phyloP scores from a whole-genome alignment of 2,113 vertebrate species.

The Microcebus murinus region DNA sequence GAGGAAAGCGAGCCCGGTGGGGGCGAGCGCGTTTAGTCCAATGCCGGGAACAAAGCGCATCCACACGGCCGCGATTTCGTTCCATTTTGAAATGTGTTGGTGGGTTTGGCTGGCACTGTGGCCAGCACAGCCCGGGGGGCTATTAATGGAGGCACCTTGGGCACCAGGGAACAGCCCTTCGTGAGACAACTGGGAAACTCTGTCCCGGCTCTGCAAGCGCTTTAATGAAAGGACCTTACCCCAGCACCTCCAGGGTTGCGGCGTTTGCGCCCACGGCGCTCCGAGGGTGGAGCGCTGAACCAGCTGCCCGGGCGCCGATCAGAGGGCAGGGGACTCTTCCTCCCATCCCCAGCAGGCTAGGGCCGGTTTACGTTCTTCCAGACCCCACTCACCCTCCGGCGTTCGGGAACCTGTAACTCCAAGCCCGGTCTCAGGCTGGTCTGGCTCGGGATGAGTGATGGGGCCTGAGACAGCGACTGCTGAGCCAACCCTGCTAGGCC shows the following conservation, averaged over 20 bases:
- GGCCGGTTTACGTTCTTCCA: not conserved
- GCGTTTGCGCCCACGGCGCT: not conserved
- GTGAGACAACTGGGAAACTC: not conserved
- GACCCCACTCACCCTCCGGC: not conserved
- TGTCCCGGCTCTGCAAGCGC: not conserved
- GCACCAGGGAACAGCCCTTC: not conserved
- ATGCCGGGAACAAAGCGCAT: constrained; percentile 47
- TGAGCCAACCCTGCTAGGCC: not conserved
- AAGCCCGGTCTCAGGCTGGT: not conserved
- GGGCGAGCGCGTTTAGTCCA: not conserved
- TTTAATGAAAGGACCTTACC: not conserved
- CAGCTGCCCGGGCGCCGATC: fast-evolving
- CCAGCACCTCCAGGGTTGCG: not conserved
- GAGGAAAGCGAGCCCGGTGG: not conserved
- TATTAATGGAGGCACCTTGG: not conserved
- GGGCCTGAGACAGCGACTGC: not conserved
- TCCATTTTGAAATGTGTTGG: constrained; percentile 28
- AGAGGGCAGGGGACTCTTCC: not conserved
- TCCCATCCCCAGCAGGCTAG: not conserved
- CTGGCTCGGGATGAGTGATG: not conserved
- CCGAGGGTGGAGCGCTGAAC: not conserved
- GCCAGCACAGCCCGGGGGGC: not conserved
- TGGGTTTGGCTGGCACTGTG: not conserved
- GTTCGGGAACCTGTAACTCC: not conserved
- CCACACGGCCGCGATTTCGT: not conserved